Evolutionary conservation across 2,797 vertebrate species (phyloP), one percentile per base, ranked within the genome.

Genomic region (Pantherophis vulpinus): DNA sequence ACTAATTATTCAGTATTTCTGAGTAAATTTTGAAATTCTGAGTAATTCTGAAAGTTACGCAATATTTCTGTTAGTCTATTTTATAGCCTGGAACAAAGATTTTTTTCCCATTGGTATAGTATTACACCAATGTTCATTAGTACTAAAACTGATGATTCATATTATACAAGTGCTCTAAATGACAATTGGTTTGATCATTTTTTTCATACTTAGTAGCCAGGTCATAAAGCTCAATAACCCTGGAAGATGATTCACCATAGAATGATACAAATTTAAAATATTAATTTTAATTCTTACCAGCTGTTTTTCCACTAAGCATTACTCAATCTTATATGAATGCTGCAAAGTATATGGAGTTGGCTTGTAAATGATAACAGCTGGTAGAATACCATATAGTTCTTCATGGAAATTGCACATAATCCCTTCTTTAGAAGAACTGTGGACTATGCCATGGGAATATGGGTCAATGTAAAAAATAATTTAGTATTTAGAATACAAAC

Each of bases 1-100:
- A 74, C 16, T 74, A 74, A 23, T 0, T 95, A 51, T 92, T 92
- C 13, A 9, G 92, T 20, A 66, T 89, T 89, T 92, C 88, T 4
- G 0, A 59, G 83, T 60, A 14, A 51, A 3, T 8, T 13, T 20
- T 59, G 32, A 37, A 74, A 37, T 74, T 37, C n/a, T 20, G 66
- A 74, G 2, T 37, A 74, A 74, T 74, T 74, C 32, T 74, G 32
- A 74, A 74, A 74, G 16, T 20, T 37, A 74, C 7, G 9, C 16
- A 20, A 37, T 32, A 70, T 47, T 83, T 83, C 20, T 47, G 37
- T 74, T 74, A 74, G n/a, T 32, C 16, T 74, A 74, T 74, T 74
- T 74, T 47, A 83, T 47, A 47, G 42, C 23, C 37, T 83, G 16
- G 79, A 83, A 83, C 37, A 83, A 83, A 83, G 9, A 25, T 13